Base-by-base conservation (phyloP, 2,888 invertebrate genomes). In the Andrena marginata region DNA sequence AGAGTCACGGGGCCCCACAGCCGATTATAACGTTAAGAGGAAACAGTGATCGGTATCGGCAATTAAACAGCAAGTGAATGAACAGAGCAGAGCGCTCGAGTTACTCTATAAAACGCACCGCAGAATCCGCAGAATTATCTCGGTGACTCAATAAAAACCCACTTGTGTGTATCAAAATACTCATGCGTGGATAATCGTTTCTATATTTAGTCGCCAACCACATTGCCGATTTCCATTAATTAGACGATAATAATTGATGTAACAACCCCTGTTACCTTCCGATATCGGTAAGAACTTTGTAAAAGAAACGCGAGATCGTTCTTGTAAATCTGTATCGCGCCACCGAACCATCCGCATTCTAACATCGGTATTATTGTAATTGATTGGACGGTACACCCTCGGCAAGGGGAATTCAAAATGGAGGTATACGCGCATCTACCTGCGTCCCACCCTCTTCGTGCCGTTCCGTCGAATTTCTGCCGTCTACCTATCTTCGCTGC, bases 1-100 rank as follows among this genome's bases (percentile, higher is more conserved):
- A 86, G 89, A 88, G 89, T 88, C 84, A 88, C 71, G 65, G 56
- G 56, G 78, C 74, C 68, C 80, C 82, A 64, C 63, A 78, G 74
- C 31, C 87, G 77, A 79, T 87, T 88, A 85, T 49, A 73, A 77
- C 87, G 80, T 89, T 89, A 88, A 88, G 81, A 82, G 84, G 80
- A 82, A 85, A 87, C 82, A 87, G 79, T 71, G 71, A 69, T 73
- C 73, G 54, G 82, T 75, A 84, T 82, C 85, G 83, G 83, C 78
- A 78, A 87, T 89, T 89, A 81, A 85, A 78, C 70, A 20, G 60
- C 54, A 56, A 77, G 83, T 68, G 78, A 42, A 60, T 49, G 68
- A 51, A 20, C 68, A n/a, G 54, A 33, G 35, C 64, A n/a, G 64
- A n/a, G 29, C 67, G 54, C 63, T 72, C 35, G 62, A 56, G 56